phyloP scores from a whole-genome alignment of 2,888 invertebrate species.

The Leucophenga montana region DNA sequence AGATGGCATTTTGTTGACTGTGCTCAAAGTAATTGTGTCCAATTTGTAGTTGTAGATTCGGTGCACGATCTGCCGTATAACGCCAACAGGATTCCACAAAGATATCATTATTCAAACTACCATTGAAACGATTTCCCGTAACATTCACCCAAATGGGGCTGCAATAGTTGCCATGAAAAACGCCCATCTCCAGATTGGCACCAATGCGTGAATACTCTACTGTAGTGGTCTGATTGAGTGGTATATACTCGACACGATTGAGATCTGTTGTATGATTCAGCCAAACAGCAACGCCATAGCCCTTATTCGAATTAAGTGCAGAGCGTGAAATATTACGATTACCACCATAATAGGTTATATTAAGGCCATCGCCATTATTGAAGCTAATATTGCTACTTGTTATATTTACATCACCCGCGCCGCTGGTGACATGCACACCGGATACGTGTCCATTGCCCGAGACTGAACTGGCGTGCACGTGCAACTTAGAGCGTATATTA shows the following conservation, averaged over 20 bases:
- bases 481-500: conserved; percentile 90
- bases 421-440: conserved; percentile 90
- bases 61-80: conserved; percentile 70
- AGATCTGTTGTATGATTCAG: conserved; percentile 84
- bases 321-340: conserved; percentile 92
- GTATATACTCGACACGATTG: conserved; percentile 80
- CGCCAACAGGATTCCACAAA: conserved; percentile 89
- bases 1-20: conserved; percentile 83
- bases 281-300: conserved; percentile 92
- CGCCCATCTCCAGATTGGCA: conserved; percentile 89
- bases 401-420: conserved; percentile 94
- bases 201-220: conserved; percentile 90
- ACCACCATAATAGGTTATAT: conserved; percentile 96
- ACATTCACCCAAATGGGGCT: conserved; percentile 88
- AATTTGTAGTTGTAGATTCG: conserved; percentile 80
- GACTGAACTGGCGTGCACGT: conserved; percentile 86
- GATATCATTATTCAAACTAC: conserved; percentile 84
- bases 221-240: conserved; percentile 88
- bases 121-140: conserved; percentile 91
- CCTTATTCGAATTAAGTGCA: conserved; percentile 88
- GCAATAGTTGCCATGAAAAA: conserved; percentile 95
- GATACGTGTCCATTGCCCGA: conserved; percentile 92
- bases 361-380: conserved; percentile 95
- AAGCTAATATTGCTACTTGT: conserved; percentile 91
- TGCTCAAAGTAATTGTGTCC: conserved; percentile 89